A percentile compares a stretch with the other conserved stretches of the same genome.
phyloP scores from a whole-genome alignment of 2,888 invertebrate genomes.

The Pheosia tremula region DNA sequence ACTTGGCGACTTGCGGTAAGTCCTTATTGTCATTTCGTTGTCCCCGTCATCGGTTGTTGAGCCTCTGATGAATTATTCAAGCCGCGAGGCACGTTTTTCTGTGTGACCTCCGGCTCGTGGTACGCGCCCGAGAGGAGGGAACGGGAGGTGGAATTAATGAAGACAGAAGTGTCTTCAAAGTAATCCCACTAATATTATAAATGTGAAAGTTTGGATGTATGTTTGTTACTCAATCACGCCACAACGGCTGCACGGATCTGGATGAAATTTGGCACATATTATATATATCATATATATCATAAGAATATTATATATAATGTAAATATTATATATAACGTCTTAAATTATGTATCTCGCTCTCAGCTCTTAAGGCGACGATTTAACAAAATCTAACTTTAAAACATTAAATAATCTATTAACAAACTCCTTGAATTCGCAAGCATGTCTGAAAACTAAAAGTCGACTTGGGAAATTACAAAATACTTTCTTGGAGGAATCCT shows the following conservation, averaged over 20 bases:
- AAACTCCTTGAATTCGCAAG: constrained; percentile 19
- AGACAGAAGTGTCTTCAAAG: background rate
- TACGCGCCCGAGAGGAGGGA: constrained; percentile 8
- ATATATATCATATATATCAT: too few species aligned
- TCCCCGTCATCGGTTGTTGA: constrained; percentile 47
- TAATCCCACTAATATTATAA: too few species aligned
- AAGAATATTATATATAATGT: too few species aligned
- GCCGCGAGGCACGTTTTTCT: constrained; percentile 54
- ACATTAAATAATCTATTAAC: constrained; percentile 20
- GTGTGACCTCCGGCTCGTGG: constrained; percentile 42
- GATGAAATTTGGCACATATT: too few species aligned
- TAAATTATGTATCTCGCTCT: background rate
- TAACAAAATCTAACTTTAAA: background rate
- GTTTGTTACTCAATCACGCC: too few species aligned
- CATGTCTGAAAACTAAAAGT: constrained; percentile 23
- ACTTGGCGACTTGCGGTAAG: constrained; percentile 20
- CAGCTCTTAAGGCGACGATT: background rate
- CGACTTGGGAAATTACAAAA: constrained; percentile 40
- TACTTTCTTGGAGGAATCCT: constrained; percentile 27
- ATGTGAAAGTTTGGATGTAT: too few species aligned
- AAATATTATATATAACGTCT: too few species aligned
- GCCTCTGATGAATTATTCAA: constrained; percentile 66
- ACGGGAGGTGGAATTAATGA: background rate
- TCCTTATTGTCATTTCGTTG: constrained; percentile 50
- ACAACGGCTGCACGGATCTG: too few species aligned